Conservation (phyloP, 2,113 vertebrate genomes). For the Sus scrofa region DNA sequence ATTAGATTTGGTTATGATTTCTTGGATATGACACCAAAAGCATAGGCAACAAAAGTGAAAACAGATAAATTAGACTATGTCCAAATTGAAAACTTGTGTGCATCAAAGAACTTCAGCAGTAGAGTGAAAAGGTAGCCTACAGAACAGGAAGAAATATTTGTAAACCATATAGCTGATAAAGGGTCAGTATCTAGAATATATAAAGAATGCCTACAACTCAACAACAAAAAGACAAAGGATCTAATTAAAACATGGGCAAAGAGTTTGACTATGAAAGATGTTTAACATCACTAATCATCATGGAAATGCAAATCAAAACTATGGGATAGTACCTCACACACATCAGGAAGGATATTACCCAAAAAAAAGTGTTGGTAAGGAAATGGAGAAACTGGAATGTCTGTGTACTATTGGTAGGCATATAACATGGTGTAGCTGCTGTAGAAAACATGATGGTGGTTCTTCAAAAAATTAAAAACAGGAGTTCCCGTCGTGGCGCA, state of each 20-base stretch:
- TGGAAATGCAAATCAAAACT: slow-evolving; percentile 38
- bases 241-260: not conserved
- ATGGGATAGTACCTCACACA: not conserved
- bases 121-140: not conserved
- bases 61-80: not conserved
- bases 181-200: not conserved
- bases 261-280: not conserved
- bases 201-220: not conserved
- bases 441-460: not conserved
- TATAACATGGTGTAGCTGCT: not conserved
- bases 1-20: not conserved
- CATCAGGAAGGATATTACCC: not conserved
- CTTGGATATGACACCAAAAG: not conserved
- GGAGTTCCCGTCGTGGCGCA: too few species aligned
- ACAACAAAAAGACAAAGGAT: slow-evolving; percentile 10
- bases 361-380: not conserved
- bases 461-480: not conserved
- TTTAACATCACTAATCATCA: not conserved
- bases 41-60: not conserved
- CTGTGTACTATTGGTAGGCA: not conserved
- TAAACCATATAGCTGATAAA: not conserved
- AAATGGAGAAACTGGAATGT: not conserved
- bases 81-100: slow-evolving; percentile 8
- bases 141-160: not conserved
- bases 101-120: not conserved